Percentiles rank a stretch among this genome's conserved stretches.
Conservation (phyloP, 2,888 invertebrate genomes). For the Phyllotreta striolata region DNA sequence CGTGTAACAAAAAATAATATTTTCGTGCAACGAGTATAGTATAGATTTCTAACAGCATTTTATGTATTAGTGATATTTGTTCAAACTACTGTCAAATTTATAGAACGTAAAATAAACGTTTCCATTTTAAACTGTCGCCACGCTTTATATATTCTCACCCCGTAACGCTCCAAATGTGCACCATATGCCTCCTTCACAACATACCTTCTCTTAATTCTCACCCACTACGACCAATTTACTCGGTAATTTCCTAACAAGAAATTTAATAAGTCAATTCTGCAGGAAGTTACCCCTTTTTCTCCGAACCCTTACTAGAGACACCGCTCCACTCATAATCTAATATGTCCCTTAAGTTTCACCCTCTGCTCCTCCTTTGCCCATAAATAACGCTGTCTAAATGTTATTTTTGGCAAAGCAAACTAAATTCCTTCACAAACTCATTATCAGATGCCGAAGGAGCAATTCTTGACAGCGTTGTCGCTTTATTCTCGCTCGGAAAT, state of each 20-base stretch:
- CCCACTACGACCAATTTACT: conserved; percentile 18
- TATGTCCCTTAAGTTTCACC: conserved; percentile 37
- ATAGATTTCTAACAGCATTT: background rate
- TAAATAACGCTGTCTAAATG: conserved; percentile 62
- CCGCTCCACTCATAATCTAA: conserved; percentile 30
- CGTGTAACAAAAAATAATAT: background rate
- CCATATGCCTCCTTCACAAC: conserved; percentile 3
- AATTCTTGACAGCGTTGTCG: conserved; percentile 40
- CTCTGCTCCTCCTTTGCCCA: conserved; percentile 51
- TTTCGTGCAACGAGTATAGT: background rate
- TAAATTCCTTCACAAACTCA: conserved; percentile 61
- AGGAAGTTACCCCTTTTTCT: conserved; percentile 26
- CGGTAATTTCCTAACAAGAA: conserved; percentile 28
- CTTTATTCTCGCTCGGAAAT: background rate
- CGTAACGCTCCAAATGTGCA: background rate
- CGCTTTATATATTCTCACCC: background rate
- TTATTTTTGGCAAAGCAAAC: conserved; percentile 63
- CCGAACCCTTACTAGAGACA: conserved; percentile 6
- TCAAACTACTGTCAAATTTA: background rate
- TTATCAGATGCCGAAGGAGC: conserved; percentile 55
- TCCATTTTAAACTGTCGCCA: background rate
- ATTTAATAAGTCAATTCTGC: conserved; percentile 32
- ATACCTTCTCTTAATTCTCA: conserved; percentile 14
- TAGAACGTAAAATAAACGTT: background rate
- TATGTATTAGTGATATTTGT: background rate